A percentile compares a stretch with the other conserved stretches of the same genome.
Evolutionary conservation across 2,888 invertebrate species (phyloP).

Genomic region (Tachina grossa): DNA sequence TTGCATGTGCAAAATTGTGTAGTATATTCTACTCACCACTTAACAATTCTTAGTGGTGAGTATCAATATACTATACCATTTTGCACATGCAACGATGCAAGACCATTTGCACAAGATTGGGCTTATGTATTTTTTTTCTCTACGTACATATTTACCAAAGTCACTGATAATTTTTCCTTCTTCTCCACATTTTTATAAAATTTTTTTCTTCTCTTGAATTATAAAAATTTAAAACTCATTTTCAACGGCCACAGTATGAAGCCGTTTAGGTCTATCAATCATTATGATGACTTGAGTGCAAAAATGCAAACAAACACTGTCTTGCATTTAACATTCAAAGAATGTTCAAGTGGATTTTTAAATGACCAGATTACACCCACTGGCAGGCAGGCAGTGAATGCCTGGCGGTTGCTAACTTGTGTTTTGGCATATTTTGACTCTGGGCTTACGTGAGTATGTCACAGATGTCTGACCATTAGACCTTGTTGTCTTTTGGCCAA

Average conservation of each 20-base stretch:
- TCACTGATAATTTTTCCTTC: background rate
- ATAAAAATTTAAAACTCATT: conserved; percentile 2
- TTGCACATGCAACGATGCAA: no score
- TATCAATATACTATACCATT: no score
- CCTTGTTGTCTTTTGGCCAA: conserved; percentile 28
- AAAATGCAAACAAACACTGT: background rate
- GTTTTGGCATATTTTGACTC: conserved; percentile 59
- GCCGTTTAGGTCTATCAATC: conserved; percentile 42
- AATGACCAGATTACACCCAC: conserved; percentile 61
- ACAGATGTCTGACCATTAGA: conserved; percentile 57
- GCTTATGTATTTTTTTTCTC: no score
- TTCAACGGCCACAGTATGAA: background rate
- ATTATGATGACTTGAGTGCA: conserved; percentile 24
- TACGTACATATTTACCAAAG: no score
- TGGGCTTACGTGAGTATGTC: conserved; percentile 54
- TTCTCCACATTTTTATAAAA: background rate
- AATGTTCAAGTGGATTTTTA: conserved; percentile 28
- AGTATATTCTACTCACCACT: no score
- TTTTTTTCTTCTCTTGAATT: no score
- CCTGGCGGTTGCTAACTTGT: background rate
- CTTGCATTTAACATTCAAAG: conserved; percentile 30
- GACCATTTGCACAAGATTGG: no score
- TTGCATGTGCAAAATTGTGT: no score
- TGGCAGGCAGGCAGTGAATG: conserved; percentile 42
- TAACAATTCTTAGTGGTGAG: no score